Conservation (phyloP, 2,888 invertebrate species). For the Luperina testacea region DNA sequence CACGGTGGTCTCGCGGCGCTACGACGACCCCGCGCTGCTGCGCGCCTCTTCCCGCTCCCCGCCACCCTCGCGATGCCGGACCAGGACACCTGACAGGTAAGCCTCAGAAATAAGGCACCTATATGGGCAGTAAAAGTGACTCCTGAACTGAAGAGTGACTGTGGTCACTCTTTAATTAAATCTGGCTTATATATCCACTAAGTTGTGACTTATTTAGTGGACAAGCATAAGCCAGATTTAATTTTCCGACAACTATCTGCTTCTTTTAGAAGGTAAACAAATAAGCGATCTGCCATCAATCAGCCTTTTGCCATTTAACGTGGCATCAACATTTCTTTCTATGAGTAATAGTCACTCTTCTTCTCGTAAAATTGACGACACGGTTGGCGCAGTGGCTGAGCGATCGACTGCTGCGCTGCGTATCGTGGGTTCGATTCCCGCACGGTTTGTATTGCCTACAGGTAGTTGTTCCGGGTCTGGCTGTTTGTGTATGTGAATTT, state of each 20-base stretch:
- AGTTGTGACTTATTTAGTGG: too few species aligned
- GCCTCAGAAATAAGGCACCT: not conserved
- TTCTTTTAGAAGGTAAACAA: not conserved
- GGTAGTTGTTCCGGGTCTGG: too few species aligned
- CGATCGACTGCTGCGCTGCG: too few species aligned
- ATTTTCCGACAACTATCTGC: not conserved
- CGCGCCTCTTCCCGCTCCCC: slow-evolving; percentile 87
- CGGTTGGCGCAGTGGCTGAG: too few species aligned
- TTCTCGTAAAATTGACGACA: too few species aligned
- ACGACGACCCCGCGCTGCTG: slow-evolving; percentile 85
- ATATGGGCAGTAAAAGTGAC: too few species aligned
- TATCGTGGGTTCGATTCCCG: too few species aligned
- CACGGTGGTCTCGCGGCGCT: slow-evolving; percentile 94
- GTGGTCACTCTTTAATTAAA: too few species aligned
- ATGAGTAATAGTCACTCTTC: not conserved
- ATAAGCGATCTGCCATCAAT: not conserved
- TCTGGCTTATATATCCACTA: too few species aligned
- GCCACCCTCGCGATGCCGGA: slow-evolving; percentile 85
- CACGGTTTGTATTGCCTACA: too few species aligned
- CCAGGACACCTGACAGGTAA: slow-evolving; percentile 90
- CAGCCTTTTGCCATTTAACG: not conserved
- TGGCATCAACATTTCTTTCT: not conserved
- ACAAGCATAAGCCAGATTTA: not conserved
- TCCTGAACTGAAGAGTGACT: too few species aligned
- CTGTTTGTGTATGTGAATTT: too few species aligned